These are phyloP conservation scores for Thripadectes ignobilis DNA, from an alignment of 2,797 vertebrate genomes.

Conservation along the genomic window DNA sequence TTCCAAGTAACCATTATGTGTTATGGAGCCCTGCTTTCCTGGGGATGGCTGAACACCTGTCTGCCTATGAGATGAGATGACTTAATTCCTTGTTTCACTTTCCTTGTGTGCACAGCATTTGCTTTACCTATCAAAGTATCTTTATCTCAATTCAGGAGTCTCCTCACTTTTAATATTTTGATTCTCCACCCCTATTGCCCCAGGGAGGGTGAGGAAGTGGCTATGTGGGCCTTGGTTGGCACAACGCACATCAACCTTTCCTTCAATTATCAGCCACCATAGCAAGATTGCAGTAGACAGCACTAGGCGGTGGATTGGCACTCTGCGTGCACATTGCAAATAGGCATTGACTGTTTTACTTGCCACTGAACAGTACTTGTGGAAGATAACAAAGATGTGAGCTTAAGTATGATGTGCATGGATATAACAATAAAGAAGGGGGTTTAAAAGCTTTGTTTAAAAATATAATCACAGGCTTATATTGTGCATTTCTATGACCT, in stretches of 20 bases:
- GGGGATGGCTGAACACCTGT: background rate
- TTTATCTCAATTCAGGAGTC: background rate
- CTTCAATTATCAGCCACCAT: background rate
- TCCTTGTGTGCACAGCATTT: background rate
- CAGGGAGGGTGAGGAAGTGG: background rate
- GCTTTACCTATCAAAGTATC: background rate
- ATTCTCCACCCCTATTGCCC: background rate
- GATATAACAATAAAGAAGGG: background rate
- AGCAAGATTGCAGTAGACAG: background rate
- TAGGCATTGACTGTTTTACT: background rate
- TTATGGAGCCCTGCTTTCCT: background rate
- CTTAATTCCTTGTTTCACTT: background rate
- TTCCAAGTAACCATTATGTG: background rate
- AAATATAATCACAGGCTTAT: background rate
- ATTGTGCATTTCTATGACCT: background rate
- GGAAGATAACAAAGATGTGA: background rate
- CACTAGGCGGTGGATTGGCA: background rate
- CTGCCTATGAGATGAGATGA: background rate
- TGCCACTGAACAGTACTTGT: background rate
- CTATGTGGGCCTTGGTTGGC: background rate
- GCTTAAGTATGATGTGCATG: background rate
- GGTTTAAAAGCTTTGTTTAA: slow-evolving; percentile 8
- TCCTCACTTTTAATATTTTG: no score
- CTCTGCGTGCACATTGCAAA: background rate
- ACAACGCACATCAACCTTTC: background rate